phyloP scores from a whole-genome alignment of 2,113 vertebrate genomes.

The Lethenteron camtschaticum region DNA sequence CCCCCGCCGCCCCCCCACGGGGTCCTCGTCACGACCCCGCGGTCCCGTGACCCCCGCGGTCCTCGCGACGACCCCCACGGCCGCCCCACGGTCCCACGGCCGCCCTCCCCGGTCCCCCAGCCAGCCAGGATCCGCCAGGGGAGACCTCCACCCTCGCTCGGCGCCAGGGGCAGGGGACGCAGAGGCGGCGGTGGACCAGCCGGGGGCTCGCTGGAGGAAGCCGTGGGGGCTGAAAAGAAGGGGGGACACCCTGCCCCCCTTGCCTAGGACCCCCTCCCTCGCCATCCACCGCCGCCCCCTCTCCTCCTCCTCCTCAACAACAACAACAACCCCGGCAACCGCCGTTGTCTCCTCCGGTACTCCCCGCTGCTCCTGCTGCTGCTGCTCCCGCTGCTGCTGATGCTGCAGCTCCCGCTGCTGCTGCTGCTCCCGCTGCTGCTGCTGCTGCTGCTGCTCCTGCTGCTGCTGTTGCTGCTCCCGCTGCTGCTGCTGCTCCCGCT shows the following conservation, averaged over 20 bases:
- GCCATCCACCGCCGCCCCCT: slow-evolving; percentile 19
- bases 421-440: slow-evolving; percentile 16
- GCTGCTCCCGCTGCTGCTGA: slow-evolving; percentile 12
- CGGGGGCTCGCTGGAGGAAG: slow-evolving; percentile 8
- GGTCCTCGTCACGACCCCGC: slow-evolving; percentile 11
- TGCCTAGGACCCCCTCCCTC: slow-evolving; percentile 10
- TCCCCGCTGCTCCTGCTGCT: slow-evolving; percentile 15
- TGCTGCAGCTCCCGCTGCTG: slow-evolving; percentile 11
- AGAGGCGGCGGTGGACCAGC: neutral
- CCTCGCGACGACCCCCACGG: slow-evolving; percentile 10
- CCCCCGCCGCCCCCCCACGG: slow-evolving; percentile 11
- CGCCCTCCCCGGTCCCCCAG: no score
- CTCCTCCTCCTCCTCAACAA: slow-evolving; percentile 19
- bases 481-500: slow-evolving; percentile 11
- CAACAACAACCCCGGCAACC: slow-evolving; percentile 22
- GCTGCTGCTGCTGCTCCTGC: slow-evolving; percentile 21
- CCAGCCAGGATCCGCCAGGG: no score
- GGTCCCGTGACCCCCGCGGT: neutral
- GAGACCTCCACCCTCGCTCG: neutral
- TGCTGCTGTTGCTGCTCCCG: slow-evolving; percentile 19
- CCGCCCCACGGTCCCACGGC: neutral
- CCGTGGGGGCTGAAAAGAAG: slow-evolving; percentile 5
- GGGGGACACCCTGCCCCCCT: slow-evolving; percentile 8
- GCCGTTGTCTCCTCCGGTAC: slow-evolving; percentile 19
- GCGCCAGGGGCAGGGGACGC: slow-evolving; percentile 9